Evolutionary conservation across 2,797 vertebrate species (phyloP).

Genomic region (Pseudocheirus occidentalis): DNA sequence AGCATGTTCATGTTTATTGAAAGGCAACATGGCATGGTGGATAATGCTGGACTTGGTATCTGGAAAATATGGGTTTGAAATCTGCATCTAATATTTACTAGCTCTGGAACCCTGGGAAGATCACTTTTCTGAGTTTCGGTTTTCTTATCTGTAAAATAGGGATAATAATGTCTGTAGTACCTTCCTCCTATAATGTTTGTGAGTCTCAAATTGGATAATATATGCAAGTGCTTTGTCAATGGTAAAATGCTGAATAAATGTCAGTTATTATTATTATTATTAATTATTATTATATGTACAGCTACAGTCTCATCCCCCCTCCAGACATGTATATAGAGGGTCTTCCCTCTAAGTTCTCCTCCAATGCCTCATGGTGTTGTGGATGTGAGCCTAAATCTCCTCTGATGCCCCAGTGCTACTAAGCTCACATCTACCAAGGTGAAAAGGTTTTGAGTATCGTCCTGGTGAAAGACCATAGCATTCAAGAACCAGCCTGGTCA

Average conservation of each 20-base stretch:
- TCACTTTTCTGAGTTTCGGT: not conserved
- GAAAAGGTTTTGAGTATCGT: not conserved
- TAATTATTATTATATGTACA: not conserved
- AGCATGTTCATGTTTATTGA: not conserved
- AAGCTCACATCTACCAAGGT: not conserved
- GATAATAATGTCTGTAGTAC: not conserved
- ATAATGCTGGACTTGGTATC: not conserved
- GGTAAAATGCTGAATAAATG: not conserved
- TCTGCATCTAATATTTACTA: not conserved
- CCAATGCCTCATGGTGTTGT: not conserved
- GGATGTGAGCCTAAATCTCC: not conserved
- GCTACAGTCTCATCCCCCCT: not conserved
- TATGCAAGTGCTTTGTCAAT: not conserved
- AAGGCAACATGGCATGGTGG: not conserved
- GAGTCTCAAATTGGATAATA: not conserved
- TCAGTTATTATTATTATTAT: not conserved
- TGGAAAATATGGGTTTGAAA: not conserved
- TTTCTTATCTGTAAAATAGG: not conserved
- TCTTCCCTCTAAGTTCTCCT: not conserved
- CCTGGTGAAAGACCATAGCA: not conserved
- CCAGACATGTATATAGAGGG: not conserved
- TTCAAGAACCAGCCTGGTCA: not conserved
- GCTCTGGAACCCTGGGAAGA: not conserved
- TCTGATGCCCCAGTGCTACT: not conserved
- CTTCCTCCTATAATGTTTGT: not conserved